Conservation (phyloP, 2,888 invertebrate species). For the Lasioglossum calceatum region DNA sequence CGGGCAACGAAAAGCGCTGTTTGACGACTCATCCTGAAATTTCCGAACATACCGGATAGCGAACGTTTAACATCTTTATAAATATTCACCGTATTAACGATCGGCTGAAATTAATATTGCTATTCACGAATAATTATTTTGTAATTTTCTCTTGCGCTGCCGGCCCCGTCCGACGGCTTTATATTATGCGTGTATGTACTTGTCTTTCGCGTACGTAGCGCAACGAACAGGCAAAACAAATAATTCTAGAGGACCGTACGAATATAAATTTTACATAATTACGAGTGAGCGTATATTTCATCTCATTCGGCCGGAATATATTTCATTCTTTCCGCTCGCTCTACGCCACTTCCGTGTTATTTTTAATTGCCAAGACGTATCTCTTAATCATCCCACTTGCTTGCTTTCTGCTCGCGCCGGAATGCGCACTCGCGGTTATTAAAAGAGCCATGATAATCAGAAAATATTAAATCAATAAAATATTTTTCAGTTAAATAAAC, state of each 20-base stretch:
- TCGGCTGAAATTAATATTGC: constrained; percentile 38
- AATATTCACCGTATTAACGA: constrained; percentile 16
- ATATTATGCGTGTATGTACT: background rate
- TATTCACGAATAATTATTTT: constrained; percentile 39
- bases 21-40: background rate
- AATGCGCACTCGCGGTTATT: constrained; percentile 21
- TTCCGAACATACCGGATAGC: background rate
- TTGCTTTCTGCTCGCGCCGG: constrained; percentile 34
- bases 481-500: too few relatives aligned
- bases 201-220: background rate
- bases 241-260: constrained; percentile 26
- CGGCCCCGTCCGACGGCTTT: background rate
- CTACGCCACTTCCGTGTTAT: constrained; percentile 41
- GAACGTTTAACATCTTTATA: constrained; percentile 6
- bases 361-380: constrained; percentile 34
- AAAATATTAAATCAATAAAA: too few relatives aligned
- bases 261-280: constrained; percentile 41
- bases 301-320: constrained; percentile 46
- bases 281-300: constrained; percentile 57
- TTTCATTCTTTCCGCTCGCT: constrained; percentile 35
- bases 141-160: constrained; percentile 10
- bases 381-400: constrained; percentile 33
- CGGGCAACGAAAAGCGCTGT: background rate
- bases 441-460: constrained; percentile 25
- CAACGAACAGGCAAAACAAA: constrained; percentile 14